These are phyloP conservation scores for Gymnosoma rotundatum DNA, from an alignment of 2,888 invertebrate species.

Conservation along the genomic window DNA sequence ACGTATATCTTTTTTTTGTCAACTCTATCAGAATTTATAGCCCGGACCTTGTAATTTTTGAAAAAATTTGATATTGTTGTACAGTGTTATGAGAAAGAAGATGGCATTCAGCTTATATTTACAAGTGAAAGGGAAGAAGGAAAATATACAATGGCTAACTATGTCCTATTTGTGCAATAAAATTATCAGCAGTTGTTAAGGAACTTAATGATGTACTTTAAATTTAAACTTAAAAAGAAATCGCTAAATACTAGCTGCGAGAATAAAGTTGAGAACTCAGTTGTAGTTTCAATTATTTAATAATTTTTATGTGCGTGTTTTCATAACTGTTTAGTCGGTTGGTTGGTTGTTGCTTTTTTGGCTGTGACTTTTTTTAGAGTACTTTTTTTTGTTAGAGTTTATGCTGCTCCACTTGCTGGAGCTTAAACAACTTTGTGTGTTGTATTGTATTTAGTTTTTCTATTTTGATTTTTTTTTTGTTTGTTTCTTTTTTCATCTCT, in stretches of 20 bases:
- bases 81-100: too few species aligned
- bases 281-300: conserved; percentile 62
- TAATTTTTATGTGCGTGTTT: conserved; percentile 58
- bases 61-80: too few species aligned
- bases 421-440: conserved; percentile 35
- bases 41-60: too few species aligned
- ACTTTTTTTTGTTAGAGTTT: not conserved
- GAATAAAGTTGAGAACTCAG: conserved; percentile 45
- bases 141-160: conserved; percentile 2
- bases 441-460: conserved; percentile 32
- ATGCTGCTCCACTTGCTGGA: not conserved
- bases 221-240: not conserved
- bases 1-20: too few species aligned
- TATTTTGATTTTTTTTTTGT: not conserved
- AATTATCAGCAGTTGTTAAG: not conserved
- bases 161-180: not conserved
- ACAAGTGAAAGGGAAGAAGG: not conserved
- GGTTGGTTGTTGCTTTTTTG: not conserved
- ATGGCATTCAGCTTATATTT: conserved; percentile 10
- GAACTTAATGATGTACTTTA: not conserved
- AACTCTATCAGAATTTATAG: too few species aligned
- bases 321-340: conserved; percentile 30
- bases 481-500: conserved; percentile 49
- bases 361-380: conserved; percentile 16
- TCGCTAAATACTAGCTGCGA: conserved; percentile 32